Base-by-base conservation (phyloP, 2,888 invertebrate genomes). In the Pemphredon lugubris region DNA sequence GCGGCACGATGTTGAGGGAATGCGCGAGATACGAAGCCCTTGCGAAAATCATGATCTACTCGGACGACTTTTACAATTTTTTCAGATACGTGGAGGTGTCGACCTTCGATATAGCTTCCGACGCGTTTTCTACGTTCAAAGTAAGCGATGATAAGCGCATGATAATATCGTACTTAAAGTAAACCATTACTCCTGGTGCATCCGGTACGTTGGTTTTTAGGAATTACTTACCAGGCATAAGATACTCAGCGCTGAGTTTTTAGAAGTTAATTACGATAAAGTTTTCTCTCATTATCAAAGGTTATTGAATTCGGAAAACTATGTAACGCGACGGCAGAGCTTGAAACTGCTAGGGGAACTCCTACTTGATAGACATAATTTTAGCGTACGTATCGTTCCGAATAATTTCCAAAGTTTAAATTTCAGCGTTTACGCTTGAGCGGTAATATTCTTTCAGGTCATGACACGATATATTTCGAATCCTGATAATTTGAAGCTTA, bases 51-150 rank as follows among this genome's bases (percentile, higher is more conserved):
- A 97, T 99, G 95, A 93, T 99, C 85, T 95, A 97, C 91, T 97
- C 98, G 72, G 97, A 98, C 83, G 97, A 98, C 91, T 99, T 99
- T 93, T 99, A 98, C 91, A 97, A 98, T 92, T 99, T 99, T 93
- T 99, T 99, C 92, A 95, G 96, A 91, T 99, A 99, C 91, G 99
- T 99, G 87, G 99, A 99, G 93, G 97, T 99, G 83, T 98, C 99
- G 83, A 99, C 99, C 82, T 99, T 99, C 93, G 99, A 99, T 93
- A 99, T 99, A 90, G 99, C 99, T 90, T 99, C 99, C 82, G 99
- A 99, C 95, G 99, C 99, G 91, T 99, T 99, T 93, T 98, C 99
- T 90, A 99, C 99, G 83, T 99, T 99, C 93, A 99, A 99, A 95
- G 98, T 97, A 90, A 70, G 70, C 70, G 70, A 67, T 59, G 50